These are phyloP conservation scores for Tetrax tetrax DNA, from an alignment of 2,113 vertebrate genomes.

Conservation along the genomic window DNA sequence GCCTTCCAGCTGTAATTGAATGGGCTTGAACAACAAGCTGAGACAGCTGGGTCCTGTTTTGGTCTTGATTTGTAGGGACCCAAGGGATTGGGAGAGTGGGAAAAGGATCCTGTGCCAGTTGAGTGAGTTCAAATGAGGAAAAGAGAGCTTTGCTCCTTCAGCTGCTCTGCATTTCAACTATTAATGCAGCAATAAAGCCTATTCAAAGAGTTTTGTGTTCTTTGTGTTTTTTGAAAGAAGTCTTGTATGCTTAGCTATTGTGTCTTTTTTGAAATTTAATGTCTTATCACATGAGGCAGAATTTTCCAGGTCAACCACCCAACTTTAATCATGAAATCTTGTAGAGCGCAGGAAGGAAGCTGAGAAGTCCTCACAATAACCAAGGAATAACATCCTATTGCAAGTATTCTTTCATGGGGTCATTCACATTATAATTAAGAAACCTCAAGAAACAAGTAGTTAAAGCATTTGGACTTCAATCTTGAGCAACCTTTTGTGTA, in stretches of 20 bases:
- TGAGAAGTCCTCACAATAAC: constrained; percentile 46
- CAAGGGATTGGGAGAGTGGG: constrained; percentile 36
- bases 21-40: constrained; percentile 31
- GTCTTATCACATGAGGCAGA: constrained; percentile 51
- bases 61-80: constrained; percentile 45
- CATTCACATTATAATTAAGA: constrained; percentile 33
- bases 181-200: constrained; percentile 53
- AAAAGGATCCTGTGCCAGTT: constrained; percentile 35
- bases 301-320: constrained; percentile 60
- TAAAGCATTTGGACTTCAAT: not conserved
- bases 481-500: not conserved
- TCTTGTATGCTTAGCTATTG: constrained; percentile 50
- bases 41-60: constrained; percentile 62
- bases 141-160: constrained; percentile 2
- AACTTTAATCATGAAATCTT: constrained; percentile 42
- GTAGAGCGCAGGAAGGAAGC: constrained; percentile 41
- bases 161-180: constrained; percentile 26
- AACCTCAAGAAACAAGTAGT: constrained; percentile 2
- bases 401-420: constrained; percentile 22
- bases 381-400: constrained; percentile 40
- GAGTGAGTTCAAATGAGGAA: constrained; percentile 56
- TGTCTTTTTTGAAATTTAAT: constrained; percentile 47
- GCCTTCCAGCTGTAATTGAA: constrained; percentile 44
- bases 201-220: constrained; percentile 35
- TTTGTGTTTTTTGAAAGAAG: constrained; percentile 51